Evolutionary conservation across 2,888 invertebrate genomes (phyloP).

Genomic region (Diarsia brunnea): DNA sequence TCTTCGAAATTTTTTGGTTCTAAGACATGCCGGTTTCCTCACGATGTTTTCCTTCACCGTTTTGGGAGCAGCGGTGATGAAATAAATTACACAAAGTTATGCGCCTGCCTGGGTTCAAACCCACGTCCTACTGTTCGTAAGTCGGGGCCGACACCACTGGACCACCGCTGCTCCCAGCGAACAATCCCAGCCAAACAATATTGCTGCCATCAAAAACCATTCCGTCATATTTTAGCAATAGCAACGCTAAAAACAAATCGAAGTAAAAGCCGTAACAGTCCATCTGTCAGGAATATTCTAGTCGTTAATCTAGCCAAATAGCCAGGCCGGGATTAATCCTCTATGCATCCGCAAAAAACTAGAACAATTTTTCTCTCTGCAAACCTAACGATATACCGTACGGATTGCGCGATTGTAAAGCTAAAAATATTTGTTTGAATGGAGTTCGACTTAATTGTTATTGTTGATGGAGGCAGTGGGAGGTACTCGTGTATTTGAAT

Average conservation of each 20-base stretch:
- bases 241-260: slow-evolving; percentile 5
- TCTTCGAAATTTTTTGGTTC: too few species aligned
- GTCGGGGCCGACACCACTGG: too few species aligned
- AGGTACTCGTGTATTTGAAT: background rate
- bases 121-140: too few species aligned
- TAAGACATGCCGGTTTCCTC: too few species aligned
- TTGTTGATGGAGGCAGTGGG: background rate
- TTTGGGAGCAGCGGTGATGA: too few species aligned
- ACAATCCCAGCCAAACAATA: background rate
- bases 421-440: background rate
- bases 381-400: background rate
- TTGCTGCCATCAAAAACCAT: background rate
- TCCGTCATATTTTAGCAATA: background rate
- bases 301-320: slow-evolving; percentile 23
- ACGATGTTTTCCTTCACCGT: too few species aligned
- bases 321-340: slow-evolving; percentile 28
- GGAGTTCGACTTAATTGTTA: background rate
- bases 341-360: slow-evolving; percentile 22
- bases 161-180: too few species aligned
- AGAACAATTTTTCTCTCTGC: slow-evolving; percentile 9
- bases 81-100: too few species aligned
- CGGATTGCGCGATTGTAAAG: background rate
- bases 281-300: slow-evolving; percentile 19
- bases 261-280: slow-evolving; percentile 5
- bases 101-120: too few species aligned